Conservation (phyloP, 1,140 invertebrate species). For the Dreissena polymorpha region DNA sequence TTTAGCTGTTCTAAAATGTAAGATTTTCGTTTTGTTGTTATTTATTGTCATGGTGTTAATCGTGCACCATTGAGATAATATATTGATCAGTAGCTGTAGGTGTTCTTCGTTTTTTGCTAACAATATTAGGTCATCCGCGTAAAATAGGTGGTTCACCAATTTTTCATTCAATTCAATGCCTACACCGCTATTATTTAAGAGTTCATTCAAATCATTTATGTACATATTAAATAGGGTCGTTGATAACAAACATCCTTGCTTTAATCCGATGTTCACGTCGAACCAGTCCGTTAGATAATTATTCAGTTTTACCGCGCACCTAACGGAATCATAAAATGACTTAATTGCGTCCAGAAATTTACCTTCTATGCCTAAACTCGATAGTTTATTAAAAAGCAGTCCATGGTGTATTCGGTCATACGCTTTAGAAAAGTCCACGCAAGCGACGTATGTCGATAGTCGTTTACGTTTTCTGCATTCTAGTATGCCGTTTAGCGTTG, state of each 20-base stretch:
- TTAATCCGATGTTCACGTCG: slow-evolving; percentile 10
- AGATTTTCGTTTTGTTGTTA: neutral
- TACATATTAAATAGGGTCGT: slow-evolving; percentile 21
- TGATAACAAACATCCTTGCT: slow-evolving; percentile 22
- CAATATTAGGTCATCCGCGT: neutral
- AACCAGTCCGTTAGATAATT: slow-evolving; percentile 20
- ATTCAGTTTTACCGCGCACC: slow-evolving; percentile 27
- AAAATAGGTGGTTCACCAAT: slow-evolving; percentile 8
- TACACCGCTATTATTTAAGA: neutral
- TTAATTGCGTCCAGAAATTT: neutral
- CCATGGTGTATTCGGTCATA: slow-evolving; percentile 18
- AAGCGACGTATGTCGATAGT: slow-evolving; percentile 15
- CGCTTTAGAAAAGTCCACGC: slow-evolving; percentile 26
- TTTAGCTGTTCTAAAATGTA: neutral
- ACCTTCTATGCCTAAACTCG: slow-evolving; percentile 4
- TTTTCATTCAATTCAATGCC: neutral
- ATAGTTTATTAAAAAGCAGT: neutral
- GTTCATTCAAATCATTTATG: slow-evolving; percentile 8
- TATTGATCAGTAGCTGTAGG: neutral
- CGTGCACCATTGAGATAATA: neutral
- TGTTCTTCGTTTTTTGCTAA: slow-evolving; percentile 1
- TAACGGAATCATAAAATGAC: slow-evolving; percentile 7
- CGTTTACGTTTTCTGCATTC: slow-evolving; percentile 21
- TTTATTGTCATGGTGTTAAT: slow-evolving; percentile 4
- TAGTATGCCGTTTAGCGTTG: slow-evolving; percentile 23